Percentiles rank a stretch among this genome's conserved stretches.
Evolutionary conservation across 2,797 vertebrate species (phyloP).

Genomic region (Cossypha polioptera): DNA sequence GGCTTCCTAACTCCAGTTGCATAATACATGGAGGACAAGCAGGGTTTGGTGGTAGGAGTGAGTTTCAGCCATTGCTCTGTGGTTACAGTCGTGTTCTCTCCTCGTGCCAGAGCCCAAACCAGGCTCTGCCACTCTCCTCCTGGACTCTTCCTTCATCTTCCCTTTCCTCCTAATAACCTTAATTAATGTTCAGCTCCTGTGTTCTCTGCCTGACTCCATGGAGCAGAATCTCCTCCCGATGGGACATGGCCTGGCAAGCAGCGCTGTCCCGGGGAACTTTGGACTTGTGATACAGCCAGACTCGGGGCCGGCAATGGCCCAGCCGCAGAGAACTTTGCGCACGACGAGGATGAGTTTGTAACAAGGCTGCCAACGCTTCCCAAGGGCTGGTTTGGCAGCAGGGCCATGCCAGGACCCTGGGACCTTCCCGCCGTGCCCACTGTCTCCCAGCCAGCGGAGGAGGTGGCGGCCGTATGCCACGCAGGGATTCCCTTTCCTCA

Average conservation of each 20-base stretch:
- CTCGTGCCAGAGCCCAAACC: not conserved
- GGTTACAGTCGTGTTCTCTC: not conserved
- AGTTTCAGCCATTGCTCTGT: not conserved
- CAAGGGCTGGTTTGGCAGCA: slow-evolving; percentile 55
- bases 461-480: slow-evolving; percentile 61
- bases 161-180: not conserved
- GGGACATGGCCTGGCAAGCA: not conserved
- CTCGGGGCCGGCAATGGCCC: not conserved
- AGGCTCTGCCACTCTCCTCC: rapidly evolving
- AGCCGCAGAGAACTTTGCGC: not conserved
- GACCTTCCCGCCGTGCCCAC: slow-evolving; percentile 37
- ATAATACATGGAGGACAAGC: not conserved
- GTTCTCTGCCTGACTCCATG: not conserved
- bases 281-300: not conserved
- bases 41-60: not conserved
- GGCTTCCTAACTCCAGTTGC: not conserved
- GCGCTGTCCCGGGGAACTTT: not conserved
- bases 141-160: not conserved
- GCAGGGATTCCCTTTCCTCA: slow-evolving; percentile 62
- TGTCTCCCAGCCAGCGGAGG: slow-evolving; percentile 56
- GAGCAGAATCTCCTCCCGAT: not conserved
- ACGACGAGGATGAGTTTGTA: slow-evolving; percentile 1
- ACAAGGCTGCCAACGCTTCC: slow-evolving; percentile 43
- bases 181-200: not conserved
- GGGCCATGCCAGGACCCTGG: slow-evolving; percentile 51